These are phyloP conservation scores for Chrysina gloriosa DNA, from an alignment of 2,888 invertebrate genomes.

Conservation along the genomic window DNA sequence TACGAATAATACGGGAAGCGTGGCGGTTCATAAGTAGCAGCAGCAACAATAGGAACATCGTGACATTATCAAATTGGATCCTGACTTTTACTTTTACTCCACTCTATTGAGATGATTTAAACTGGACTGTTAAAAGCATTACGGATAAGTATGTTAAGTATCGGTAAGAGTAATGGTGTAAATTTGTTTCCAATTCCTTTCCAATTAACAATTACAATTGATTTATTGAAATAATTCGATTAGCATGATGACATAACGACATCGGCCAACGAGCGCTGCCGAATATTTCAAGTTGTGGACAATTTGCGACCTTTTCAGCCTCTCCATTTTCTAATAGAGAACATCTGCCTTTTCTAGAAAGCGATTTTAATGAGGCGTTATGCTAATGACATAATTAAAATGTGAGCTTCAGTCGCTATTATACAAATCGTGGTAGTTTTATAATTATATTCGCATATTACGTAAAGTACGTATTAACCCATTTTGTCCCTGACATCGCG, in stretches of 20 bases:
- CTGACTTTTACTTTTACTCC: slow-evolving; percentile 36
- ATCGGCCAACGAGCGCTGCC: too few species aligned
- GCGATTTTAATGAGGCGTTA: too few species aligned
- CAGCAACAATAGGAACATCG: slow-evolving; percentile 13
- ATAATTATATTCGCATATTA: neutral
- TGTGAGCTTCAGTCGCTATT: too few species aligned
- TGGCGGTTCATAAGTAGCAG: slow-evolving; percentile 2
- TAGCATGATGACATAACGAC: slow-evolving; percentile 5
- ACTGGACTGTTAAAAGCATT: too few species aligned
- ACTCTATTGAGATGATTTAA: too few species aligned
- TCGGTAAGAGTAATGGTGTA: slow-evolving; percentile 7
- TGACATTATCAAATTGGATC: neutral
- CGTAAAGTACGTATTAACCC: neutral
- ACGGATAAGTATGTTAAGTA: too few species aligned
- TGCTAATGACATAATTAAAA: too few species aligned
- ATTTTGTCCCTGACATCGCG: slow-evolving; percentile 3
- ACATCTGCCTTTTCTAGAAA: too few species aligned
- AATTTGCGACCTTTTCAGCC: too few species aligned
- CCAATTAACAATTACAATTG: neutral
- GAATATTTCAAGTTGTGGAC: too few species aligned
- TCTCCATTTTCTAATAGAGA: too few species aligned
- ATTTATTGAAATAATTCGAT: slow-evolving; percentile 18
- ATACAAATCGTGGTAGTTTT: too few species aligned
- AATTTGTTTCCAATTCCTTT: neutral
- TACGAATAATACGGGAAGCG: slow-evolving; percentile 35